A percentile compares a stretch with the other conserved stretches of the same genome.
These are phyloP conservation scores for Porites lutea DNA, from an alignment of 64 coral and sea anemone genomes.

Conservation along the genomic window DNA sequence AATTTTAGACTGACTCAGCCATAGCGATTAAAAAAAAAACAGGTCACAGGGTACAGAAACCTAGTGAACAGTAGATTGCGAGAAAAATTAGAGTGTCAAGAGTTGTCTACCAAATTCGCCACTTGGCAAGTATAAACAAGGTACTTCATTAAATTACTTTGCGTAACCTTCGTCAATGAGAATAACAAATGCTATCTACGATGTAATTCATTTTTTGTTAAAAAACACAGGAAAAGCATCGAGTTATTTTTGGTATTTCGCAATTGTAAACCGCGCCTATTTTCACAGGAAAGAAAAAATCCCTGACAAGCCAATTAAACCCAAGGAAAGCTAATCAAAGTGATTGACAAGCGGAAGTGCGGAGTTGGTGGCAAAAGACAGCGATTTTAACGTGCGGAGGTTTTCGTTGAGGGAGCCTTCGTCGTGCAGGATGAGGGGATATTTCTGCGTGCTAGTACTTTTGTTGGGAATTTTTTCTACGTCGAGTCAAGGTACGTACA, in stretches of 20 bases:
- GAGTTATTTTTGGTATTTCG: slow-evolving; percentile 1
- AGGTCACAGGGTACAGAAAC: too few species aligned
- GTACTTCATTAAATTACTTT: not conserved
- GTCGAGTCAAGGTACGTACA: not conserved
- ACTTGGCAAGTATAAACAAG: not conserved
- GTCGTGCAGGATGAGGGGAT: not conserved
- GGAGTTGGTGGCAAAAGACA: not conserved
- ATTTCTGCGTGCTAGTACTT: not conserved
- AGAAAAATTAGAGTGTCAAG: not conserved
- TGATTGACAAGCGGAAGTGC: slow-evolving; percentile 32
- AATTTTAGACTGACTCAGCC: too few species aligned
- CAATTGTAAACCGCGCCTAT: slow-evolving; percentile 5
- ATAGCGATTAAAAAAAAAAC: too few species aligned
- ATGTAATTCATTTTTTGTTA: not conserved
- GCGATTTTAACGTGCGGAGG: too few species aligned
- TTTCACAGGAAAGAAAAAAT: not conserved
- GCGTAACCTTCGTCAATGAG: not conserved
- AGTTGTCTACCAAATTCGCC: not conserved
- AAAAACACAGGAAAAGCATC: not conserved
- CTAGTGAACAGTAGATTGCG: too few species aligned
- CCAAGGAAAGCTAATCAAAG: not conserved
- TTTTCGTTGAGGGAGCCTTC: not conserved
- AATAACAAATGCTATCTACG: not conserved
- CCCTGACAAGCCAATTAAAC: slow-evolving; percentile 26
- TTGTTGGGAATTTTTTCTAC: not conserved